Evolutionary conservation across 2,797 vertebrate genomes (phyloP).

Genomic region (Alosa sapidissima): DNA sequence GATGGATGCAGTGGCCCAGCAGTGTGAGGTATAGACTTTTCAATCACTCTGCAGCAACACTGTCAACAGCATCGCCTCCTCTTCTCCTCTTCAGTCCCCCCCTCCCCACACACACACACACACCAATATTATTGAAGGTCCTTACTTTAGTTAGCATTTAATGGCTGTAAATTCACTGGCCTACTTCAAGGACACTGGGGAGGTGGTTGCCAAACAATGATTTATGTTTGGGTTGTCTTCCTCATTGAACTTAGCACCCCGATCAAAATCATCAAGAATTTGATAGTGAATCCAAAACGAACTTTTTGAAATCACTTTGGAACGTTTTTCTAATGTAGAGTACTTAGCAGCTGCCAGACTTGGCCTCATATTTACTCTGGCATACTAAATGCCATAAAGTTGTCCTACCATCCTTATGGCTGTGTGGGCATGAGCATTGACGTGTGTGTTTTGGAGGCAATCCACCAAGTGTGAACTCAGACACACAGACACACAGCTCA

Average conservation of each 20-base stretch:
- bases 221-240: background rate
- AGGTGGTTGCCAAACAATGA: constrained; percentile 34
- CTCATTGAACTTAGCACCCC: background rate
- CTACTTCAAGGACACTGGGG: constrained; percentile 30
- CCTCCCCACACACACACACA: constrained; percentile 22
- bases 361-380: constrained; percentile 40
- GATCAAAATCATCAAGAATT: background rate
- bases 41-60: constrained; percentile 34
- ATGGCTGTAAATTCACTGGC: constrained; percentile 46
- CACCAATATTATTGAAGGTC: constrained; percentile 54
- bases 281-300: background rate
- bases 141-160: constrained; percentile 52
- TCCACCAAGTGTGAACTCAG: constrained; percentile 41
- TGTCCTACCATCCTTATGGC: constrained; percentile 32
- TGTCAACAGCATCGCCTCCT: constrained; percentile 50
- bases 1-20: constrained; percentile 48
- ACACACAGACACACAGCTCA: background rate
- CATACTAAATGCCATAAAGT: constrained; percentile 37
- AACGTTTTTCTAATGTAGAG: background rate
- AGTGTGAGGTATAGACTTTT: constrained; percentile 53
- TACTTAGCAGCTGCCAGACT: constrained; percentile 43
- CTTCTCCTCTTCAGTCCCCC: constrained; percentile 39
- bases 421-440: constrained; percentile 44
- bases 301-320: background rate
- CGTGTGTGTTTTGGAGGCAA: constrained; percentile 43